These are phyloP conservation scores for Ovis canadensis DNA, from an alignment of 2,113 vertebrate genomes.

Conservation along the genomic window DNA sequence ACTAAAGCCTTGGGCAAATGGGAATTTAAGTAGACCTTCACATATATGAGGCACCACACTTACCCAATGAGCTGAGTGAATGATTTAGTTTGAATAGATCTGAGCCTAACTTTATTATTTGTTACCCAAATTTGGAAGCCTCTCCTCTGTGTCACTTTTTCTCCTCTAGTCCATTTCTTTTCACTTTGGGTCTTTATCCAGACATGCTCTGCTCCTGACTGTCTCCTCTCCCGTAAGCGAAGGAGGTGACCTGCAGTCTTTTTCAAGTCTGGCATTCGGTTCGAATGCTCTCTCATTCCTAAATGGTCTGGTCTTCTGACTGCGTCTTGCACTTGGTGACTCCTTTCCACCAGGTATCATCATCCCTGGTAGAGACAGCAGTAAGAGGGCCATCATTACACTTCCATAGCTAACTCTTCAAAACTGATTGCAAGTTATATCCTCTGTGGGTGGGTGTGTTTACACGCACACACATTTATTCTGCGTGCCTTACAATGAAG, in stretches of 20 bases:
- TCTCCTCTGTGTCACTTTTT: not conserved
- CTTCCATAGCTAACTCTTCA: not conserved
- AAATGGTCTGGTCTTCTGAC: not conserved
- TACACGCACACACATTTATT: not conserved
- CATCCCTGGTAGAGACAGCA: not conserved
- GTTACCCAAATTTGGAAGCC: not conserved
- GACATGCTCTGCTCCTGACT: not conserved
- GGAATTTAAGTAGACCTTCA: not conserved
- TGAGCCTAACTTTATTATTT: not conserved
- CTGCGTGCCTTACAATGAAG: not conserved
- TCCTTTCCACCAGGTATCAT: not conserved
- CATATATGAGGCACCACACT: not conserved
- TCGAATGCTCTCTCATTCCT: accelerated
- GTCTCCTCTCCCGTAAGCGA: not conserved
- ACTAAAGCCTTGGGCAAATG: not conserved
- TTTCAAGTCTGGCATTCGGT: accelerated
- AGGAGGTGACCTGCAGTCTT: not conserved
- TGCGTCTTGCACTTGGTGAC: not conserved
- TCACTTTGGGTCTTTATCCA: not conserved
- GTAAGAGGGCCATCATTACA: not conserved
- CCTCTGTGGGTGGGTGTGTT: not conserved
- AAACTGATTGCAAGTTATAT: not conserved
- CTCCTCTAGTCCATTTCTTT: not conserved
- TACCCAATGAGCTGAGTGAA: not conserved
- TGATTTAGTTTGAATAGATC: not conserved